Evolutionary conservation across 2,888 invertebrate genomes (phyloP).

Genomic region (Andrena haemorrhoa): DNA sequence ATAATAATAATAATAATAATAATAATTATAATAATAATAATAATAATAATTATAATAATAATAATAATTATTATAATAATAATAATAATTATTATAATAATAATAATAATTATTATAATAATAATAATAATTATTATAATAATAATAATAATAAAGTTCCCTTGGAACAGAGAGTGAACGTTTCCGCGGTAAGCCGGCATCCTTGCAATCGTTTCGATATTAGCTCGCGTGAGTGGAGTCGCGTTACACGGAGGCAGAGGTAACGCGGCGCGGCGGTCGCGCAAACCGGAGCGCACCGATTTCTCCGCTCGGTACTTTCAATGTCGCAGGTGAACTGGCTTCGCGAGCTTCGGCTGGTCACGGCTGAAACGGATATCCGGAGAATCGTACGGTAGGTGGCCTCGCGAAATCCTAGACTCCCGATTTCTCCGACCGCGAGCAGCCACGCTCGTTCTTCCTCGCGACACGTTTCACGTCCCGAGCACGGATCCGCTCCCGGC

Average conservation of each 20-base stretch:
- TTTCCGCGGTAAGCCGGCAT: background rate
- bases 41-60: too few relatives aligned
- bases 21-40: too few relatives aligned
- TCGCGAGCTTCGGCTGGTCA: conserved; percentile 30
- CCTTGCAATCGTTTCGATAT: background rate
- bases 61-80: too few relatives aligned
- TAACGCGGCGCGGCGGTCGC: background rate
- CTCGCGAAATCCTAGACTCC: conserved; percentile 43
- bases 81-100: too few relatives aligned
- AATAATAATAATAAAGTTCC: too few relatives aligned
- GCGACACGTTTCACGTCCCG: background rate
- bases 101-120: too few relatives aligned
- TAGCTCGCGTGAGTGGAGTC: background rate
- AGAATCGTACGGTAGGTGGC: conserved; percentile 22
- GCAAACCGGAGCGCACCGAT: conserved; percentile 44
- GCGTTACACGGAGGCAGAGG: background rate
- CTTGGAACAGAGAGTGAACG: background rate
- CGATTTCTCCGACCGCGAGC: conserved; percentile 56
- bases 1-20: too few relatives aligned
- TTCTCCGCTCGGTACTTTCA: conserved; percentile 50
- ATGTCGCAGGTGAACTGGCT: conserved; percentile 58
- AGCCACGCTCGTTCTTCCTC: background rate
- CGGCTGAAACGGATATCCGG: conserved; percentile 48
- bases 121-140: too few relatives aligned
- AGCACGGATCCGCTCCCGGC: background rate